phyloP scores from a whole-genome alignment of 2,888 invertebrate species.

The Pyralis farinalis region DNA sequence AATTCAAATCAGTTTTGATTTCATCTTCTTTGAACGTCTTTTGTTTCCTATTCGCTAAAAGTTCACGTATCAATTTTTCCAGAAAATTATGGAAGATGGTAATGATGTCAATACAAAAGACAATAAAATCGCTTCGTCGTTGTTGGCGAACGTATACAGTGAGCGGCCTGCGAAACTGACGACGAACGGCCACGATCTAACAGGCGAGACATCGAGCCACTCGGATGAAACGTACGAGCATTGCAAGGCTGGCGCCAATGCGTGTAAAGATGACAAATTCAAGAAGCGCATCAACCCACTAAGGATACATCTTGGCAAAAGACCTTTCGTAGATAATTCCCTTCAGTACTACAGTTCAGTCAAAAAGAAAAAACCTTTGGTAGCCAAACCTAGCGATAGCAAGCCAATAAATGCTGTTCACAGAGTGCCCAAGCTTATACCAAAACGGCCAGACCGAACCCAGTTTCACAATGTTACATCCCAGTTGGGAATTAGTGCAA shows the following conservation, averaged over 20 bases:
- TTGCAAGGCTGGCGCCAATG: constrained; percentile 42
- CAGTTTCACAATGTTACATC: constrained; percentile 61
- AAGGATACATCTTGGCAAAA: constrained; percentile 69
- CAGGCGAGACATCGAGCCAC: constrained; percentile 44
- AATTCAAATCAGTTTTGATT: constrained; percentile 63
- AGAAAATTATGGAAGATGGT: constrained; percentile 82
- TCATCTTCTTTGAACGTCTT: constrained; percentile 73
- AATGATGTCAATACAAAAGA: constrained; percentile 67
- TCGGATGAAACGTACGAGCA: constrained; percentile 35
- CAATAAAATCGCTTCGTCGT: constrained; percentile 57
- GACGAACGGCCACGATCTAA: constrained; percentile 63
- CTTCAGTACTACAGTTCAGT: constrained; percentile 49
- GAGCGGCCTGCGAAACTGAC: constrained; percentile 61
- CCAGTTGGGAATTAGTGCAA: constrained; percentile 36
- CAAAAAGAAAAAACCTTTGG: constrained; percentile 58
- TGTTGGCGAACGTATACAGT: constrained; percentile 55
- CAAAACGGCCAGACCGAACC: constrained; percentile 51
- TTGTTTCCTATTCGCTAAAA: constrained; percentile 68
- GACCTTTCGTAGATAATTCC: constrained; percentile 73
- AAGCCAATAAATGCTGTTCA: constrained; percentile 40
- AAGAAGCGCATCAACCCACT: constrained; percentile 69
- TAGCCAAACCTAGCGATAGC: constrained; percentile 52
- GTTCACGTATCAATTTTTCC: constrained; percentile 66
- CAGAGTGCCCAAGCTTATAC: constrained; percentile 63
- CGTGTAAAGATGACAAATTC: constrained; percentile 51